A percentile compares a stretch with the other conserved stretches of the same genome.
Evolutionary conservation across 2,888 invertebrate species (phyloP).

Genomic region (Acanthoscelides obtectus): DNA sequence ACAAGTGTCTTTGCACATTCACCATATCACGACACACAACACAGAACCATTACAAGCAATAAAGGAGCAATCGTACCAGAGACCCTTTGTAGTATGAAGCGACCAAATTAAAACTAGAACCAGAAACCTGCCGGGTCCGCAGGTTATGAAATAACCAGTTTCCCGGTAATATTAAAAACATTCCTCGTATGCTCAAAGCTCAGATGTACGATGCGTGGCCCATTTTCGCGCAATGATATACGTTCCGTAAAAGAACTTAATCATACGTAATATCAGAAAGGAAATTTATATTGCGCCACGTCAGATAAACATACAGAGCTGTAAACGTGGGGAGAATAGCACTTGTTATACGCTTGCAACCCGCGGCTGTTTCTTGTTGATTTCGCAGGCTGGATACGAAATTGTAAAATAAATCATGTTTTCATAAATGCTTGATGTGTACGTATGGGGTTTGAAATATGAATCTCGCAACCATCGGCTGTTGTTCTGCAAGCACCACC

Average conservation of each 20-base stretch:
- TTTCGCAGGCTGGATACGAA: background rate
- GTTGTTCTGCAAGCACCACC: background rate
- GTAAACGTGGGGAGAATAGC: background rate
- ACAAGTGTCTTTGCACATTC: too few relatives aligned
- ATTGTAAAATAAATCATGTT: background rate
- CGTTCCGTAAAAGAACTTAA: background rate
- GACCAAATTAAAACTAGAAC: too few relatives aligned
- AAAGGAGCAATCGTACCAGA: too few relatives aligned
- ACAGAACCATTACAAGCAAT: too few relatives aligned
- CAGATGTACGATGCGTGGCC: background rate
- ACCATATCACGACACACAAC: too few relatives aligned
- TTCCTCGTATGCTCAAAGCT: background rate
- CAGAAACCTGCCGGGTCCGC: too few relatives aligned
- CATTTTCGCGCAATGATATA: background rate
- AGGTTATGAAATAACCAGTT: too few relatives aligned
- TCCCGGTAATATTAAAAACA: too few relatives aligned
- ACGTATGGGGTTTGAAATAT: background rate
- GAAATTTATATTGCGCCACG: background rate
- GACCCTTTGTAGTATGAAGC: too few relatives aligned
- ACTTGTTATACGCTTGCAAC: background rate
- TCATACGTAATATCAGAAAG: background rate
- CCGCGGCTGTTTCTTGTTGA: background rate
- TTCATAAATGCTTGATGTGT: background rate
- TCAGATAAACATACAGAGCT: background rate
- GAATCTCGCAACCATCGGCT: background rate